These are phyloP conservation scores for Petrocephalus schoutedeni DNA, from an alignment of 2,797 vertebrate species.

Conservation along the genomic window DNA sequence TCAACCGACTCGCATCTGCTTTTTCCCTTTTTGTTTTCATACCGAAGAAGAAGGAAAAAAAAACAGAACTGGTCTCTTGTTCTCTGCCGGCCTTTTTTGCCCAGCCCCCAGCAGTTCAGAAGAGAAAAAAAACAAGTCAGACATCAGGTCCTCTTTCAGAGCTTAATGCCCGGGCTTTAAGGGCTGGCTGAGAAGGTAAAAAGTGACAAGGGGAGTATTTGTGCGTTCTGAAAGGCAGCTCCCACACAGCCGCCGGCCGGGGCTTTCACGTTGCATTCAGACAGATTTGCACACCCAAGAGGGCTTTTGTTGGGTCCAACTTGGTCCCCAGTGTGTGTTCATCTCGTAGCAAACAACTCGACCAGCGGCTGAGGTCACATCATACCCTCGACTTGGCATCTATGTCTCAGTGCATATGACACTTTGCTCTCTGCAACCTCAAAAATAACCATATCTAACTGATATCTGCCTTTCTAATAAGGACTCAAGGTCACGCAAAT, in stretches of 20 bases:
- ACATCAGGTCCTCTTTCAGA: not conserved
- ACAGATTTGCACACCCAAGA: slow-evolving; percentile 11
- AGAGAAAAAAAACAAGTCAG: not conserved
- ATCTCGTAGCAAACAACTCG: not conserved
- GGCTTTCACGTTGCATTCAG: not conserved
- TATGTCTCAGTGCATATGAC: not conserved
- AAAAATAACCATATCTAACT: not conserved
- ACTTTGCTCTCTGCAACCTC: not conserved
- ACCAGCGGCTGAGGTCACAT: not conserved
- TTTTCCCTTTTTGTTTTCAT: not conserved
- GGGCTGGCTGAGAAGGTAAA: slow-evolving; percentile 1
- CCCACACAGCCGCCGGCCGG: not conserved
- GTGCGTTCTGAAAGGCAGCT: not conserved
- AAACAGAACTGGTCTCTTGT: not conserved
- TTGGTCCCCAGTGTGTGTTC: not conserved
- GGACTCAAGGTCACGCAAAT: not conserved
- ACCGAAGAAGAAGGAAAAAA: not conserved
- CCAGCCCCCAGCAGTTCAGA: not conserved
- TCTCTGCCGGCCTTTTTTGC: not conserved
- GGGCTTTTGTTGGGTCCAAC: not conserved
- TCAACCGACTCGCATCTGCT: not conserved
- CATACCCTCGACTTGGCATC: not conserved
- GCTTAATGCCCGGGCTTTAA: not conserved
- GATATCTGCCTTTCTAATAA: not conserved
- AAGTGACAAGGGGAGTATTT: not conserved